A percentile compares a stretch with the other conserved stretches of the same genome.
phyloP scores from a whole-genome alignment of 1,140 invertebrate genomes.

The Stenopsyche tienmushanensis region DNA sequence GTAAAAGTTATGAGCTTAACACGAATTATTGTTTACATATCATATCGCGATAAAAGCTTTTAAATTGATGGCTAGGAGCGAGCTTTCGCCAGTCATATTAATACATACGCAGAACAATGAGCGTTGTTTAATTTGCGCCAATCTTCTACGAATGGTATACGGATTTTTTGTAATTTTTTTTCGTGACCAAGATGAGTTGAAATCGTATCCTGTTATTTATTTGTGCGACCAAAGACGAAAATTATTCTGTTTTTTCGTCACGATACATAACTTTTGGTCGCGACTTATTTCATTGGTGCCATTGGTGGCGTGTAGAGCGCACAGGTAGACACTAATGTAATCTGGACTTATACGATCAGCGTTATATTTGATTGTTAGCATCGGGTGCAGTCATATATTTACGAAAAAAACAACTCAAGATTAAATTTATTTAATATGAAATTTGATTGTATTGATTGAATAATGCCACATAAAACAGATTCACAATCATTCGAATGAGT shows the following conservation, averaged over 20 bases:
- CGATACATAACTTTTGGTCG: no score
- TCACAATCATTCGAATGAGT: no score
- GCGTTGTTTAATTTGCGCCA: not conserved
- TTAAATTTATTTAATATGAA: constrained; percentile 1
- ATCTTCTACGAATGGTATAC: not conserved
- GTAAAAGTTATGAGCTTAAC: constrained; percentile 23
- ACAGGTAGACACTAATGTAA: constrained; percentile 14
- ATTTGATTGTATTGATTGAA: no score
- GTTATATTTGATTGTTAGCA: constrained; percentile 21
- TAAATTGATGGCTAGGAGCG: constrained; percentile 9
- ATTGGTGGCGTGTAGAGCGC: constrained; percentile 2
- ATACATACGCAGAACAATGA: no score
- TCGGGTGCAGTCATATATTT: constrained; percentile 6
- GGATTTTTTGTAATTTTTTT: not conserved
- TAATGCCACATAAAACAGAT: no score
- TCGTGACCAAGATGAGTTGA: not conserved
- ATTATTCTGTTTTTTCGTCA: no score
- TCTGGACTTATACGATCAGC: constrained; percentile 12
- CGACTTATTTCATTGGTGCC: no score
- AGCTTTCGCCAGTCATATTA: no score
- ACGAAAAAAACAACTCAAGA: not conserved
- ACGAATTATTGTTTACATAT: constrained; percentile 21
- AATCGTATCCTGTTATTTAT: not conserved
- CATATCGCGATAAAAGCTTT: constrained; percentile 17
- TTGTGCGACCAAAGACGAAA: no score